These are phyloP conservation scores for Semnornis frantzii DNA, from an alignment of 2,113 vertebrate genomes.

Conservation along the genomic window DNA sequence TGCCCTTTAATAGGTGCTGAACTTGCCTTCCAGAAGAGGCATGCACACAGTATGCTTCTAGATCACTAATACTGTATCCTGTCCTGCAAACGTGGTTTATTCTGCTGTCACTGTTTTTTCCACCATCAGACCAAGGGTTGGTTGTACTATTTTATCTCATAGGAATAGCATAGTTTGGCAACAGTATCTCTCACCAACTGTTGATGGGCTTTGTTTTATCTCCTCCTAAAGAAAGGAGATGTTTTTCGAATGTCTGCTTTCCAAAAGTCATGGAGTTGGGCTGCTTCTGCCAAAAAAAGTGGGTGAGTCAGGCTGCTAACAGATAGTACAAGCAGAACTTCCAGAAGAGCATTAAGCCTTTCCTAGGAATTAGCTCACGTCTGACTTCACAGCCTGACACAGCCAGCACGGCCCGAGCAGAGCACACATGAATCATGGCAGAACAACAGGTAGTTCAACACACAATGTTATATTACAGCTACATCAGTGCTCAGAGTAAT, in stretches of 20 bases:
- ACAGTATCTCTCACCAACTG: background rate
- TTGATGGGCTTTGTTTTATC: background rate
- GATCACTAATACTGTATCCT: background rate
- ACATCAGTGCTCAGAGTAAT: background rate
- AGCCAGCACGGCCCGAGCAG: rapidly evolving
- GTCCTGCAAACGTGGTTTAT: background rate
- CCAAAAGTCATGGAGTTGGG: background rate
- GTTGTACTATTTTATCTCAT: background rate
- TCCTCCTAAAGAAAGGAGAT: background rate
- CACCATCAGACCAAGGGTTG: background rate
- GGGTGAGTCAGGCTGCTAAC: background rate
- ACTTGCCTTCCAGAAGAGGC: background rate
- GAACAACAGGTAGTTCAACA: background rate
- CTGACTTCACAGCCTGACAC: background rate
- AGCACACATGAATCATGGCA: background rate
- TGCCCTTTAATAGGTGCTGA: background rate
- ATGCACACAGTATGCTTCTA: background rate
- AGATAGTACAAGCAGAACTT: constrained; percentile 50
- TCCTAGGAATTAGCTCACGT: background rate
- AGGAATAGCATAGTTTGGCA: background rate
- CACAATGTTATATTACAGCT: background rate
- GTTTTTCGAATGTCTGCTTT: background rate
- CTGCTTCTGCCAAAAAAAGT: background rate
- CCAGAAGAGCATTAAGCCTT: background rate
- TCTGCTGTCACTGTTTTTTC: background rate